phyloP scores from a whole-genome alignment of 2,797 vertebrate species.

The Sciurus carolinensis region DNA sequence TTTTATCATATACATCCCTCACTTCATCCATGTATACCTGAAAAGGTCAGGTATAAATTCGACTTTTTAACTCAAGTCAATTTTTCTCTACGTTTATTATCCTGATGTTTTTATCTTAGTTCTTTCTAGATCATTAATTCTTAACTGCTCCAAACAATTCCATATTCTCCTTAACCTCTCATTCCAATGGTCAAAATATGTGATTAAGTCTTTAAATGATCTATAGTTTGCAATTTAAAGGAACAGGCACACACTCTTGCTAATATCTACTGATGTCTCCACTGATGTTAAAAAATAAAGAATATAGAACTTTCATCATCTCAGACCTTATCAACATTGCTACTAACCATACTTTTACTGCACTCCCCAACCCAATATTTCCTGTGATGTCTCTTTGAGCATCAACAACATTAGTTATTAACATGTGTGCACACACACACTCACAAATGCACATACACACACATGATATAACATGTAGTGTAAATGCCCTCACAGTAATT shows the following conservation, averaged over 20 bases:
- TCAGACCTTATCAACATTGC: slow-evolving; percentile 62
- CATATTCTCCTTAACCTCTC: slow-evolving; percentile 26
- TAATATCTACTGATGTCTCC: neutral
- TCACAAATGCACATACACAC: neutral
- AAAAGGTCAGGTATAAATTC: neutral
- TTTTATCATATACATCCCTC: slow-evolving; percentile 24
- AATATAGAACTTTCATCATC: slow-evolving; percentile 32
- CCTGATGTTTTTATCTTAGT: slow-evolving; percentile 42
- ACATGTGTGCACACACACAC: neutral
- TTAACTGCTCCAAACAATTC: slow-evolving; percentile 30
- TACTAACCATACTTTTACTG: slow-evolving; percentile 18
- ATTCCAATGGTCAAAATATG: slow-evolving; percentile 38
- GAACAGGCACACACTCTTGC: neutral
- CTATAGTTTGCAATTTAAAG: slow-evolving; percentile 57
- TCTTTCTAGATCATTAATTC: slow-evolving; percentile 61
- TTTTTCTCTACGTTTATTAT: slow-evolving; percentile 19
- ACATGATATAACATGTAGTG: neutral
- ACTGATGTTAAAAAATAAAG: slow-evolving; percentile 33
- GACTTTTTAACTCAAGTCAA: slow-evolving; percentile 63
- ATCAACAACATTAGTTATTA: slow-evolving; percentile 8
- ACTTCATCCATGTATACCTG: slow-evolving; percentile 16
- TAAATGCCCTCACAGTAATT: neutral
- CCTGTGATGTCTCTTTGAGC: neutral
- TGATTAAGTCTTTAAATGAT: slow-evolving; percentile 51
- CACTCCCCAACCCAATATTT: slow-evolving; percentile 6